Evolutionary conservation across 2,888 invertebrate genomes (phyloP), one percentile per base, ranked within the genome.

Genomic region (Anticlea derivata): DNA sequence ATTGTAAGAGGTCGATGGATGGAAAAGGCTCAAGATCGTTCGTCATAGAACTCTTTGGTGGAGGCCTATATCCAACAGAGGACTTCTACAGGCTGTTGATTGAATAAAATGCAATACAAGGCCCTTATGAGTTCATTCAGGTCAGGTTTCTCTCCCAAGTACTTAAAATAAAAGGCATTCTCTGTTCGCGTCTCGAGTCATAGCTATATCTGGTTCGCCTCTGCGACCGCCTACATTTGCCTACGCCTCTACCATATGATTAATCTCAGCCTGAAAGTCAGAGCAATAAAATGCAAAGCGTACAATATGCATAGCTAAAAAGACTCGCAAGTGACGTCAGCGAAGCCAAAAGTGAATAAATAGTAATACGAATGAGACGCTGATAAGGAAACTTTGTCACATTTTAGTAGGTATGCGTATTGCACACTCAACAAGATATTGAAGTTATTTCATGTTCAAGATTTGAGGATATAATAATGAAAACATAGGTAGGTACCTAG

Each of bases 141-240:
- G 29, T 50, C 35, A 50, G 20, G 40, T 47, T 55, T 52, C 29
- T 61, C 54, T 62, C 52, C 51, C 44, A 48, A 55, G 33, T 39
- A 17, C 44, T 31, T 7, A 50, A 37, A 31, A 10, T 29, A 55
- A 60, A 60, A 61, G 63, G 65, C 65, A 67, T 63, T 61, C 57
- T 64, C 60, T 69, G 65, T 59, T 52, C 56, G 59, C 48, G 41
- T 55, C 56, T 65, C 73, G 75, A 76, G 69, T 80, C 82, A 83
- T 61, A 50, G 59, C 74, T 81, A 80, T 72, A 80, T 80, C 67
- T 69, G 77, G 74, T 67, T 52, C 53, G 63, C 55, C 58, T 68
- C 66, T 62, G 58, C 57, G 49, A 50, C 54, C 49, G 59, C 56
- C 54, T 44, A 58, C 67, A 66, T 61, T 61, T 68, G 68, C 71